A percentile compares a stretch with the other conserved stretches of the same genome.
phyloP scores from a whole-genome alignment of 2,113 vertebrate species.

The Podilymbus podiceps region DNA sequence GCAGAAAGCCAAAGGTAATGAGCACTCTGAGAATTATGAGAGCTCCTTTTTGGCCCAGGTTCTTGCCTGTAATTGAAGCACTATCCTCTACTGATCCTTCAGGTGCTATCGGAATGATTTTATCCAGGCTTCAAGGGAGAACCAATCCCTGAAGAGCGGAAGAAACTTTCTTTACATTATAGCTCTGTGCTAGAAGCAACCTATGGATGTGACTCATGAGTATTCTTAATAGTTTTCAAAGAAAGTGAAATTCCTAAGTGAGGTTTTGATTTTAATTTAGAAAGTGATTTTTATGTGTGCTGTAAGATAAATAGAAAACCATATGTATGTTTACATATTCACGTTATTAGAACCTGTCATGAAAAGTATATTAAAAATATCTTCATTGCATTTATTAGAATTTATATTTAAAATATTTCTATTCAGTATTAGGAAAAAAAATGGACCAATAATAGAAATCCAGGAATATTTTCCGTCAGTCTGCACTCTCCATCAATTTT shows the following conservation, averaged over 20 bases:
- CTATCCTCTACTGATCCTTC: constrained; percentile 76
- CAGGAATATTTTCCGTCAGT: neutral
- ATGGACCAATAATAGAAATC: neutral
- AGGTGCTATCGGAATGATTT: constrained; percentile 76
- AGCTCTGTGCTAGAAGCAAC: constrained; percentile 62
- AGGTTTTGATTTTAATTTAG: constrained; percentile 39
- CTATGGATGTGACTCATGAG: constrained; percentile 42
- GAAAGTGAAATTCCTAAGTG: constrained; percentile 44
- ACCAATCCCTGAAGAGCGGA: constrained; percentile 48
- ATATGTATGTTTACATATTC: neutral
- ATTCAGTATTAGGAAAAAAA: neutral
- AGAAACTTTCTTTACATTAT: constrained; percentile 55
- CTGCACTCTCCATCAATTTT: neutral
- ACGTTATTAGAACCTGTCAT: neutral
- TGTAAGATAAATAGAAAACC: constrained; percentile 8
- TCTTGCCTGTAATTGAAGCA: constrained; percentile 72
- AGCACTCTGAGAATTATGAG: constrained; percentile 76
- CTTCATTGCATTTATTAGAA: neutral
- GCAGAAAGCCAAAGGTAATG: constrained; percentile 86
- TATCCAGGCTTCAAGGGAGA: constrained; percentile 64
- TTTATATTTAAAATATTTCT: neutral
- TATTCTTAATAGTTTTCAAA: constrained; percentile 66
- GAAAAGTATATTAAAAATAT: neutral
- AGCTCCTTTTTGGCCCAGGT: constrained; percentile 60
- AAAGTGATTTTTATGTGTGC: constrained; percentile 21